These are phyloP conservation scores for Cavia porcellus DNA, from an alignment of 2,113 vertebrate species.

Conservation along the genomic window DNA sequence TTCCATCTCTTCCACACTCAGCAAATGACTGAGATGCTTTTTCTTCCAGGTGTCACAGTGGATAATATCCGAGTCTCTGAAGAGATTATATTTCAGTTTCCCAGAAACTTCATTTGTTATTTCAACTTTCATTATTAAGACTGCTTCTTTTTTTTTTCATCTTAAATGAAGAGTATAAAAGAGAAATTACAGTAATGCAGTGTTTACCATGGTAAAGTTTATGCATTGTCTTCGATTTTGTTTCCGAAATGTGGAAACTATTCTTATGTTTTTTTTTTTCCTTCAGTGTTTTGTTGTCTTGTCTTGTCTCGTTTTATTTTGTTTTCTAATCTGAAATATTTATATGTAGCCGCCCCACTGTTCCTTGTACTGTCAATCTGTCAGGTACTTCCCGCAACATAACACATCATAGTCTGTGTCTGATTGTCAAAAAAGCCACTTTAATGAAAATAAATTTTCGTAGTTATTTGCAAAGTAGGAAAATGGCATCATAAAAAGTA, in stretches of 20 bases:
- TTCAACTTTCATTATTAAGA: neutral
- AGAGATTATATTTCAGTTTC: neutral
- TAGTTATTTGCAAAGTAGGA: neutral
- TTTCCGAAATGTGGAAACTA: neutral
- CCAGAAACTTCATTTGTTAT: neutral
- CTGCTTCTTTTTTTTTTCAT: neutral
- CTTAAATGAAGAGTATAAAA: neutral
- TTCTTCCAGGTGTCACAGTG: neutral
- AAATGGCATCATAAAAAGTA: neutral
- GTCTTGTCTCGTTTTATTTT: neutral
- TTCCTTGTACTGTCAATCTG: neutral
- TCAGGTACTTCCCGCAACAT: neutral
- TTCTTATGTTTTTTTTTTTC: neutral
- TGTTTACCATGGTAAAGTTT: neutral
- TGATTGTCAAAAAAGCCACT: neutral
- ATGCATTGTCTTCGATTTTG: neutral
- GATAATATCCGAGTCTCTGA: neutral
- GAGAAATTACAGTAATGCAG: neutral
- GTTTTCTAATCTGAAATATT: neutral
- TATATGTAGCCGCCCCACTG: neutral
- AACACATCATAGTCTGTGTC: neutral
- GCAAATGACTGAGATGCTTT: neutral
- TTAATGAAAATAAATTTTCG: neutral
- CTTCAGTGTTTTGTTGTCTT: neutral
- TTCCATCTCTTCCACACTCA: neutral